These are phyloP conservation scores for Crotophaga sulcirostris DNA, from an alignment of 2,113 vertebrate species.

Conservation along the genomic window DNA sequence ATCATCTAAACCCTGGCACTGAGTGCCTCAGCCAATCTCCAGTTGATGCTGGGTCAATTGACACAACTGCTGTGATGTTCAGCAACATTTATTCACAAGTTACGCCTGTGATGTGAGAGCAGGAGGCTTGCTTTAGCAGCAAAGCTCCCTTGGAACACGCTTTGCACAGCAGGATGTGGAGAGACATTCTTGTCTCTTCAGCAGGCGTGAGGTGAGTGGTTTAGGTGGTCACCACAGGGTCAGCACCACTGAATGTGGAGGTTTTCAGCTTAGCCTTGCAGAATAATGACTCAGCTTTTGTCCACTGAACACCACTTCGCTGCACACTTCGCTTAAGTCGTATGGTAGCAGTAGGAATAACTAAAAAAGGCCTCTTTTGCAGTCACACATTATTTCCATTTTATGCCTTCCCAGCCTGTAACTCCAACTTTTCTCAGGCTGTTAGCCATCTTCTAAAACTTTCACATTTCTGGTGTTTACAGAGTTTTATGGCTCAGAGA, in stretches of 20 bases:
- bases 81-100: neutral
- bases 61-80: neutral
- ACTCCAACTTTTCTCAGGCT: slow-evolving; percentile 10
- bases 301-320: neutral
- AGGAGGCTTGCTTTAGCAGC: neutral
- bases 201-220: neutral
- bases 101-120: neutral
- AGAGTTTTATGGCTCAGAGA: slow-evolving; percentile 11
- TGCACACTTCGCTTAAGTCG: neutral
- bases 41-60: neutral
- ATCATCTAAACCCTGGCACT: too few species aligned
- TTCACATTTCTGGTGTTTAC: slow-evolving; percentile 39
- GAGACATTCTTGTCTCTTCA: neutral
- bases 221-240: too few species aligned
- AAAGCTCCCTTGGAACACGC: neutral
- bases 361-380: neutral
- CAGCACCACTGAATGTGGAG: neutral
- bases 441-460: slow-evolving; percentile 44
- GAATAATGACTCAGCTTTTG: neutral
- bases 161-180: neutral
- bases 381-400: neutral
- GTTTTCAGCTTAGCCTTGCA: neutral
- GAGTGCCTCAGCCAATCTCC: too few species aligned
- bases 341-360: accelerated
- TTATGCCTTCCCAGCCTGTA: slow-evolving; percentile 24